Percentiles rank a stretch among this genome's conserved stretches.
These are phyloP conservation scores for Epiperipatus broadwayi DNA, from an alignment of 2,888 invertebrate species.

Conservation along the genomic window DNA sequence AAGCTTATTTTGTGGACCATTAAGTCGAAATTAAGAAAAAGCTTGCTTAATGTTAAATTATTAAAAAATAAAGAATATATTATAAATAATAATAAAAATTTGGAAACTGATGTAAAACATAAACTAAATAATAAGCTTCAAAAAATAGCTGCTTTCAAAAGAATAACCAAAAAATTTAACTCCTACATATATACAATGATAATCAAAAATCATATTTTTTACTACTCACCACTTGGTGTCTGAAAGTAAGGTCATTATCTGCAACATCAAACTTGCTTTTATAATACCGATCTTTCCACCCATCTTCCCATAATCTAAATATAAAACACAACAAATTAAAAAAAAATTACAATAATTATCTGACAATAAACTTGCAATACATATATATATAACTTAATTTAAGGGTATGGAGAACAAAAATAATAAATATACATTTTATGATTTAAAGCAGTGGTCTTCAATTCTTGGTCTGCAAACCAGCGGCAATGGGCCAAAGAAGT, in stretches of 20 bases:
- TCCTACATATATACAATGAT: neutral
- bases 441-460: too few relatives aligned
- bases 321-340: conserved; percentile 7
- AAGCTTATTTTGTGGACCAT: too few relatives aligned
- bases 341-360: neutral
- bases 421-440: too few relatives aligned
- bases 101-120: conserved; percentile 14
- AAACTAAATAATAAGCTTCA: neutral
- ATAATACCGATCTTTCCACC: conserved; percentile 94
- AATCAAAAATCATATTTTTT: conserved; percentile 5
- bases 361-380: neutral
- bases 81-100: too few relatives aligned
- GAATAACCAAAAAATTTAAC: neutral
- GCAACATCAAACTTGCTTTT: conserved; percentile 75
- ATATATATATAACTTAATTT: too few relatives aligned
- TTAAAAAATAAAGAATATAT: too few relatives aligned
- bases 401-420: too few relatives aligned
- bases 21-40: too few relatives aligned
- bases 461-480: too few relatives aligned
- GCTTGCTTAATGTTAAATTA: too few relatives aligned
- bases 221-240: conserved; percentile 53
- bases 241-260: conserved; percentile 54
- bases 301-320: conserved; percentile 66
- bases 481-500: too few relatives aligned
- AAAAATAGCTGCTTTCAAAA: neutral